Evolutionary conservation across 1,140 invertebrate genomes (phyloP).

Genomic region (Aphelinus certus): DNA sequence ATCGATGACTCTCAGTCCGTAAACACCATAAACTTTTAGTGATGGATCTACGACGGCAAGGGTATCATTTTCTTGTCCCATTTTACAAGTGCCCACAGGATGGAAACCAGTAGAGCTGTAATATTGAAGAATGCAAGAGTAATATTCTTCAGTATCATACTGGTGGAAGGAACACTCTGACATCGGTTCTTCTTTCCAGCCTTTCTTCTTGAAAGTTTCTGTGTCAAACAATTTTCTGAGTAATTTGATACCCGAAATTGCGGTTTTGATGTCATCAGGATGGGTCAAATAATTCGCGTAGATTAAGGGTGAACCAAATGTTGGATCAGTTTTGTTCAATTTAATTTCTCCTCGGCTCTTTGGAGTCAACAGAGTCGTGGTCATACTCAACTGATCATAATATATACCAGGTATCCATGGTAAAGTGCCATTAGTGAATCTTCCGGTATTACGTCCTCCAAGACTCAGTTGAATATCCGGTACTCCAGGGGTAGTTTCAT

Average conservation of each 20-base stretch:
- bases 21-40: conserved; percentile 60
- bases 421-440: background rate
- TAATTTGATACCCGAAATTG: background rate
- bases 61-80: conserved; percentile 64
- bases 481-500: background rate
- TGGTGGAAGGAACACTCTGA: background rate
- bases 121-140: conserved; percentile 28
- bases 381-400: background rate
- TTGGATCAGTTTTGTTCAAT: conserved; percentile 15
- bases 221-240: conserved; percentile 2
- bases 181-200: background rate
- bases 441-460: background rate
- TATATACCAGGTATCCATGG: background rate
- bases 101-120: conserved; percentile 51
- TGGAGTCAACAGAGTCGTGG: background rate
- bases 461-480: conserved; percentile 35
- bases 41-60: conserved; percentile 55
- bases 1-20: conserved; percentile 59
- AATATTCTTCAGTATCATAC: conserved; percentile 4
- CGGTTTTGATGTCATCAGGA: conserved; percentile 2
- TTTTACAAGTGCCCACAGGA: conserved; percentile 71
- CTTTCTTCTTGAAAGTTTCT: conserved; percentile 10
- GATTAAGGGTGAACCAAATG: conserved; percentile 4
- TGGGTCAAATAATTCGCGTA: conserved; percentile 10
- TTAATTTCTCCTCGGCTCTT: conserved; percentile 30